phyloP scores from a whole-genome alignment of 2,113 vertebrate species.

The Pomatorhinus ruficollis region DNA sequence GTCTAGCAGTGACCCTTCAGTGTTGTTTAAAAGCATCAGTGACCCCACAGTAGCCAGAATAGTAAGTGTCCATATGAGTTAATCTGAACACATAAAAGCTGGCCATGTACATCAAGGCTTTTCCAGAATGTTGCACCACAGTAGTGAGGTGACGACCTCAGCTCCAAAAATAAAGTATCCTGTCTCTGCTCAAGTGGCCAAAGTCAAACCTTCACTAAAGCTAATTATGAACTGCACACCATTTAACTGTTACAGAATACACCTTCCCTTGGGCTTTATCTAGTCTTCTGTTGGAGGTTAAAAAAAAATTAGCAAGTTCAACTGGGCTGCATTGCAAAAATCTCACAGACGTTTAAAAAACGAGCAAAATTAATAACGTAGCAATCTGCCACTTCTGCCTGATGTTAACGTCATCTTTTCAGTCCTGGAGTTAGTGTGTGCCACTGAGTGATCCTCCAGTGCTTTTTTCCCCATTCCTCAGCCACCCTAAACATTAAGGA shows the following conservation, averaged over 20 bases:
- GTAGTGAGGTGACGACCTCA: neutral
- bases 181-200: neutral
- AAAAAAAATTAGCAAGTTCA: neutral
- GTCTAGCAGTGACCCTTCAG: neutral
- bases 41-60: neutral
- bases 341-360: neutral
- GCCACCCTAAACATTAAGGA: neutral
- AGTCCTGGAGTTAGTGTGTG: neutral
- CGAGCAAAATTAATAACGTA: neutral
- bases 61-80: neutral
- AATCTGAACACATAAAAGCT: constrained; percentile 10
- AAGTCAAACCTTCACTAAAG: neutral
- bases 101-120: neutral
- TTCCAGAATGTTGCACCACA: neutral
- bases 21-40: neutral
- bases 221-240: neutral
- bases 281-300: neutral
- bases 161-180: constrained; percentile 14
- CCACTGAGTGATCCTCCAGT: neutral
- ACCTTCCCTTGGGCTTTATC: neutral
- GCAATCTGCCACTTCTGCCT: neutral
- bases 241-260: neutral
- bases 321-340: neutral
- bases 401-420: neutral
- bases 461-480: neutral